Conservation (phyloP, 1,140 invertebrate genomes). For the Anagrus nilaparvatae region DNA sequence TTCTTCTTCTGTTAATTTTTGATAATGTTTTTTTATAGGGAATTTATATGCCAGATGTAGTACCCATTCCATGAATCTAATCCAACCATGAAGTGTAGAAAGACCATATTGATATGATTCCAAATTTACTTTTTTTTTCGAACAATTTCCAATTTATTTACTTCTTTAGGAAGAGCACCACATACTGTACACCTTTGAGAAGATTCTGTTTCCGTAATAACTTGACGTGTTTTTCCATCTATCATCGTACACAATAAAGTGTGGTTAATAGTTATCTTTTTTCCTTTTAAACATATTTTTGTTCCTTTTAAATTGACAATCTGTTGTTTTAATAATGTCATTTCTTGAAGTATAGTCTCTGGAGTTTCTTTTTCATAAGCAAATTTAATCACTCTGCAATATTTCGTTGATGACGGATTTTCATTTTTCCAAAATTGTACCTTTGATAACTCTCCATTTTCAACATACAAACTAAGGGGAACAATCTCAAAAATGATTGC, state of each 20-base stretch:
- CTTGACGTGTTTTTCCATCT: conserved; percentile 3
- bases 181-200: neutral
- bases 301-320: no score
- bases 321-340: no score
- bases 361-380: neutral
- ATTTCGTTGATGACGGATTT: conserved; percentile 1
- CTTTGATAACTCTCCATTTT: neutral
- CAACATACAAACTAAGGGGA: neutral
- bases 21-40: neutral
- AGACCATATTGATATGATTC: conserved; percentile 3
- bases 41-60: conserved; percentile 2
- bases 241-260: conserved; percentile 8
- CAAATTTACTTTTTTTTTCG: neutral
- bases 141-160: neutral
- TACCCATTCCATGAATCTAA: conserved; percentile 5
- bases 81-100: conserved; percentile 4
- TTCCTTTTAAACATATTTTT: no score
- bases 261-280: no score
- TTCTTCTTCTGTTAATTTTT: neutral
- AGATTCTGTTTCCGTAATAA: neutral
- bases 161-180: neutral
- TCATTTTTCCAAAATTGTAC: neutral
- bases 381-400: neutral
- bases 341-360: no score
- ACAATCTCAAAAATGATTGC: neutral